phyloP scores from a whole-genome alignment of 2,113 vertebrate species.

The Rhinolophus ferrumequinum region DNA sequence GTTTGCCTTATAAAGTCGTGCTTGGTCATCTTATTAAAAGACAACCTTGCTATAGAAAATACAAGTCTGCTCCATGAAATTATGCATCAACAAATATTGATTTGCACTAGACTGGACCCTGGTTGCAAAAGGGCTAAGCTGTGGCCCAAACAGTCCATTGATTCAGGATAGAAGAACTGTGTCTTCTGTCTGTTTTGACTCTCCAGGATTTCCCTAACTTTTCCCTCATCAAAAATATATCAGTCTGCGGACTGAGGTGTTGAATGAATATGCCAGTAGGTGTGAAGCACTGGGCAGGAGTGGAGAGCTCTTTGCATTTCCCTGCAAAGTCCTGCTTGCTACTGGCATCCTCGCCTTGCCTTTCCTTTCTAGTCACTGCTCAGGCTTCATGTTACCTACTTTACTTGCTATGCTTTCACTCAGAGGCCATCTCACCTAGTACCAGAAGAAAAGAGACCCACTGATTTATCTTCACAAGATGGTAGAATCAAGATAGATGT shows the following conservation, averaged over 20 bases:
- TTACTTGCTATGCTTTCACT: constrained; percentile 12
- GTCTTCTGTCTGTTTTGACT: constrained; percentile 78
- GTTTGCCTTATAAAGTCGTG: constrained; percentile 77
- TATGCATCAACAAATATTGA: constrained; percentile 80
- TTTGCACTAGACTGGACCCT: constrained; percentile 65
- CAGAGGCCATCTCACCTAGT: background rate
- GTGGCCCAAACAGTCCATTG: constrained; percentile 70
- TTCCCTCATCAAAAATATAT: constrained; percentile 73
- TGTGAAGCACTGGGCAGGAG: background rate
- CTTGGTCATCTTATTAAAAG: constrained; percentile 79
- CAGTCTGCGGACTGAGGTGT: constrained; percentile 68
- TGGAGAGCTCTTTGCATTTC: background rate
- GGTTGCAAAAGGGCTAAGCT: constrained; percentile 61
- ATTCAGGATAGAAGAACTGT: constrained; percentile 78
- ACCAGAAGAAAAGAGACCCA: background rate
- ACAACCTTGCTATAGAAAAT: constrained; percentile 76
- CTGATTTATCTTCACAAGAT: background rate
- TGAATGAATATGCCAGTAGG: constrained; percentile 61
- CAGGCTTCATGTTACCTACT: background rate
- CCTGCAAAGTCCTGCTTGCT: background rate
- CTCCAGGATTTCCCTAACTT: constrained; percentile 79
- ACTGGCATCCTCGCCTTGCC: background rate
- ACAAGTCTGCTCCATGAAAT: constrained; percentile 68
- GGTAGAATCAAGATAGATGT: background rate
- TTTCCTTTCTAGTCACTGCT: background rate